phyloP scores from a whole-genome alignment of 1,140 invertebrate species.

The Philotrypesis tridentata region DNA sequence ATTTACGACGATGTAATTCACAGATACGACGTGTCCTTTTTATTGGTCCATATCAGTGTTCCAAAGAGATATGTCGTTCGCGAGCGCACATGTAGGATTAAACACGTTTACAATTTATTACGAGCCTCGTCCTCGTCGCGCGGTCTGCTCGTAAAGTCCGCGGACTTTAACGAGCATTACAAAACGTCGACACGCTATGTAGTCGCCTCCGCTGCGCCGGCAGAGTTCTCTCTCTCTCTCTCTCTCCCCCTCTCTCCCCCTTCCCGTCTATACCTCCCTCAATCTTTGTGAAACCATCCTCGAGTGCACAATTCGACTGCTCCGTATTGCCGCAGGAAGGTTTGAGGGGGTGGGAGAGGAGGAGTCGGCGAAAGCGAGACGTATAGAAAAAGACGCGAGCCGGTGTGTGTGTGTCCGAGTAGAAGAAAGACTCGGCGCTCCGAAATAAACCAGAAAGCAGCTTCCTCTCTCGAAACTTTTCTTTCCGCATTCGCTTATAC shows the following conservation, averaged over 20 bases:
- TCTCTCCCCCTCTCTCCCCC: too few relatives aligned
- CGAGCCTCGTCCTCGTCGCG: not conserved
- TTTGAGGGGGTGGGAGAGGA: not conserved
- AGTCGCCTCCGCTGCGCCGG: not conserved
- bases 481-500: not conserved
- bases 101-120: slow-evolving; percentile 1
- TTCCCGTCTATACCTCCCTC: too few relatives aligned
- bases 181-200: not conserved
- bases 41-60: not conserved
- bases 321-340: too few relatives aligned
- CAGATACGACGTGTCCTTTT: not conserved
- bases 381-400: not conserved
- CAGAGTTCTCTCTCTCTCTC: not conserved
- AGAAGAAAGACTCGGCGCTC: not conserved
- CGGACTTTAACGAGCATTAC: slow-evolving; percentile 11
- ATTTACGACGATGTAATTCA: not conserved
- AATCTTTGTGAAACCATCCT: not conserved
- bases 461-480: not conserved
- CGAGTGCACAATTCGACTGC: not conserved
- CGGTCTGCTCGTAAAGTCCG: not conserved
- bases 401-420: too few relatives aligned
- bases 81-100: not conserved
- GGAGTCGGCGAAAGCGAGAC: not conserved
- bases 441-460: not conserved
- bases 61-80: not conserved